phyloP scores from a whole-genome alignment of 2,797 vertebrate genomes.

The Dryobates pubescens region DNA sequence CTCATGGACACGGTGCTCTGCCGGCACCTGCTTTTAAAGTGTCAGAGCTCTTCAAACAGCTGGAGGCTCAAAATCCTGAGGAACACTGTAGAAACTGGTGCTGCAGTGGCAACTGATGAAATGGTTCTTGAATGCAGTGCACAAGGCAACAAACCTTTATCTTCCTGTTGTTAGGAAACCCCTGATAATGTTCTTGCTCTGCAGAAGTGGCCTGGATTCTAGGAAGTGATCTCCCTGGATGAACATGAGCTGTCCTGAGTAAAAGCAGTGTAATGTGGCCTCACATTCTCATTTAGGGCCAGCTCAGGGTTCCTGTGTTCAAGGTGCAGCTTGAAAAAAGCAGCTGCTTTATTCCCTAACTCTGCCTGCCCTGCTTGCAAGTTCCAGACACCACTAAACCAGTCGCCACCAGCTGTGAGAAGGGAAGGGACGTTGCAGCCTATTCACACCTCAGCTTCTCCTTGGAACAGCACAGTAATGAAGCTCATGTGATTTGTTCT shows the following conservation, averaged over 20 bases:
- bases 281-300: neutral
- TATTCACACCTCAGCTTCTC: neutral
- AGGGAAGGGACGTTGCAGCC: neutral
- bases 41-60: neutral
- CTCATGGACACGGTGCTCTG: neutral
- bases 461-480: neutral
- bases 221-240: neutral
- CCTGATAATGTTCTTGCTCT: neutral
- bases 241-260: neutral
- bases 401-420: neutral
- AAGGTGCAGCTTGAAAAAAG: neutral
- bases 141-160: neutral
- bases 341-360: neutral
- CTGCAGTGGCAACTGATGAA: neutral
- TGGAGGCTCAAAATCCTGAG: neutral
- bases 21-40: neutral
- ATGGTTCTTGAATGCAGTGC: accelerated
- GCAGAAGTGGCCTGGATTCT: neutral
- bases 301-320: neutral
- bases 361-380: neutral
- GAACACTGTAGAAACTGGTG: neutral
- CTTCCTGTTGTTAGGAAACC: neutral
- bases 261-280: accelerated
- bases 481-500: constrained; percentile 54
- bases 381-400: neutral